Evolutionary conservation across 1,140 invertebrate genomes (phyloP).

Genomic region (Platyura marginata): DNA sequence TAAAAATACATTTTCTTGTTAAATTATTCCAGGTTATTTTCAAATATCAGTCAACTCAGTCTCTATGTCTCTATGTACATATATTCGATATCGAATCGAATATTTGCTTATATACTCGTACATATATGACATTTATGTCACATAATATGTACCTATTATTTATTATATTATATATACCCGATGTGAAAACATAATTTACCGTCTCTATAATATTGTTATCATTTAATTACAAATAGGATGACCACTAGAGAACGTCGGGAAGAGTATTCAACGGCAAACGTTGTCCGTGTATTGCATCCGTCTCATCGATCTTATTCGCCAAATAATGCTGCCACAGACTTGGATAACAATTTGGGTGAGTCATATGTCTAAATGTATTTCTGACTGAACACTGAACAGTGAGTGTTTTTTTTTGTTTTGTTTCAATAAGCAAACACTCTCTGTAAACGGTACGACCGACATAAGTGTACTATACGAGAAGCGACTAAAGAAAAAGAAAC

Average conservation of each 20-base stretch:
- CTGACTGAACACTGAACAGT: no score
- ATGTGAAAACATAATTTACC: no score
- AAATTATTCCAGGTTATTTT: no score
- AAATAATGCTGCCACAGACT: neutral
- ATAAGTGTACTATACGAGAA: neutral
- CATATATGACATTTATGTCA: no score
- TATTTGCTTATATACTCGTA: no score
- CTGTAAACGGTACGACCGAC: neutral
- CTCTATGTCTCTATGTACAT: no score
- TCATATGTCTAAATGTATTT: neutral
- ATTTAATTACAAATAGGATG: constrained; percentile 1
- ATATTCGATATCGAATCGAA: no score
- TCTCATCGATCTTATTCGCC: neutral
- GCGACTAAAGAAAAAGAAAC: neutral
- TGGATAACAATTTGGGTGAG: neutral
- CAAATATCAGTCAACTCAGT: no score
- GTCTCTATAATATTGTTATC: no score
- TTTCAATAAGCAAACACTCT: neutral
- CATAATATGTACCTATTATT: no score
- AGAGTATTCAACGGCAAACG: neutral
- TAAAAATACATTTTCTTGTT: no score
- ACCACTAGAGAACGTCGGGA: neutral
- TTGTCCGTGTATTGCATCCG: neutral
- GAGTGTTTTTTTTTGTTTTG: neutral
- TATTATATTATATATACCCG: no score